Conservation (phyloP, 2,888 invertebrate species). For the Myopa testacea region DNA sequence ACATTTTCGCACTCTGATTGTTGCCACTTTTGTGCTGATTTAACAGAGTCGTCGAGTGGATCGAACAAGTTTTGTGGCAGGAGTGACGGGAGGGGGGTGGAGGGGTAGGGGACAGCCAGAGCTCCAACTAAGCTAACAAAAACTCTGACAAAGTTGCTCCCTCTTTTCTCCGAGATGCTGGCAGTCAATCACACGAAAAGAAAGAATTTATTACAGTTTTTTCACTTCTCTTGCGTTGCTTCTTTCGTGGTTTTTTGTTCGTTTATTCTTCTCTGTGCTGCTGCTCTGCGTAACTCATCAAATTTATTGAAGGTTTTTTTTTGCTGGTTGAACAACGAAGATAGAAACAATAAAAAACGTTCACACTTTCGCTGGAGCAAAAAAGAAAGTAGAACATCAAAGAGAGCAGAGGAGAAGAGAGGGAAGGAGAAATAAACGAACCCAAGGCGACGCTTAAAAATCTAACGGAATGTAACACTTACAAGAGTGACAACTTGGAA, state of each 20-base stretch:
- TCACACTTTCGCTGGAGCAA: conserved; percentile 15
- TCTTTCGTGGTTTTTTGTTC: not conserved
- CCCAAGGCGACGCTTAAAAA: conserved; percentile 30
- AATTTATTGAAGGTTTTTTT: conserved; percentile 29
- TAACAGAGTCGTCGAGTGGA: not conserved
- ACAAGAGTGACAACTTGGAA: conserved; percentile 22
- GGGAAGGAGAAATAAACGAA: not conserved
- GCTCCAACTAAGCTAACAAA: conserved; percentile 7
- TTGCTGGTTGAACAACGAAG: not conserved
- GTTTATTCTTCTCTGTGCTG: not conserved
- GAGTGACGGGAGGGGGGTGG: too few relatives aligned
- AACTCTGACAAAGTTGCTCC: conserved; percentile 27
- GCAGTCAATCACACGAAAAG: conserved; percentile 28
- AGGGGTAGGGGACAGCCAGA: not conserved
- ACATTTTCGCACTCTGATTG: conserved; percentile 6
- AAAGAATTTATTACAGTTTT: conserved; percentile 34
- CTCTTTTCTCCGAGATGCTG: not conserved
- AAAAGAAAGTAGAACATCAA: not conserved
- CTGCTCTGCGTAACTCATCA: conserved; percentile 28
- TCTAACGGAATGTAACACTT: conserved; percentile 14
- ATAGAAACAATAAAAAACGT: conserved; percentile 16
- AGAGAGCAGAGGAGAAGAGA: not conserved
- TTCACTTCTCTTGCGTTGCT: not conserved
- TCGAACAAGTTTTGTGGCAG: too few relatives aligned
- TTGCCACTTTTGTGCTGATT: conserved; percentile 30